Conservation (phyloP, 2,113 vertebrate genomes). For the Balaeniceps rex region DNA sequence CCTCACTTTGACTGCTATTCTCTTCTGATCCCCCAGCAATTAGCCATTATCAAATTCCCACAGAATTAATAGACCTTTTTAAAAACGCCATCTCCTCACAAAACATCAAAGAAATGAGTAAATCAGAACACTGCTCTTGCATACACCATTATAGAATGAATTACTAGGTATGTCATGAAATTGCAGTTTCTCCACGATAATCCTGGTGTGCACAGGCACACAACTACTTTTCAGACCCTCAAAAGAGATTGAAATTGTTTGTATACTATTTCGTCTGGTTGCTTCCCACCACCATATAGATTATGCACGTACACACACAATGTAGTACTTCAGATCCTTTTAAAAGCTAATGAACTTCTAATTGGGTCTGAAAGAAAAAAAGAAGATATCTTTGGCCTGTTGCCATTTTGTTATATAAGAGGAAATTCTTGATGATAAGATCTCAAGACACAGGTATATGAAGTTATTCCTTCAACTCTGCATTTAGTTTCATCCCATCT, state of each 20-base stretch:
- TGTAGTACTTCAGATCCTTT: background rate
- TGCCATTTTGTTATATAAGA: background rate
- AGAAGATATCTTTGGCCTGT: background rate
- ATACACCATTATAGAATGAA: background rate
- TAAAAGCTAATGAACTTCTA: background rate
- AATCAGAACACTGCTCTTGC: background rate
- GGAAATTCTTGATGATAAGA: no score
- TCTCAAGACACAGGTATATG: background rate
- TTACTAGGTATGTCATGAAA: background rate
- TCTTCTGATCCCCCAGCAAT: background rate
- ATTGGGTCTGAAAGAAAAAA: background rate
- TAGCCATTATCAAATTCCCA: background rate
- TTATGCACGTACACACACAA: background rate
- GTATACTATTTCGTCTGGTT: background rate
- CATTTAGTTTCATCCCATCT: background rate
- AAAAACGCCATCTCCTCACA: conserved; percentile 2
- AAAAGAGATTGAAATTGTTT: background rate
- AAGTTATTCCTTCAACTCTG: background rate
- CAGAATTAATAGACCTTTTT: background rate
- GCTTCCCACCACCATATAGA: background rate
- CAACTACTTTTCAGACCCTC: background rate
- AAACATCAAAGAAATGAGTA: background rate
- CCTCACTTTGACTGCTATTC: background rate
- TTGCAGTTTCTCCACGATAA: background rate
- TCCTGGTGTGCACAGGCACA: background rate